phyloP scores from a whole-genome alignment of 2,888 invertebrate genomes.

The Mayetiola destructor region DNA sequence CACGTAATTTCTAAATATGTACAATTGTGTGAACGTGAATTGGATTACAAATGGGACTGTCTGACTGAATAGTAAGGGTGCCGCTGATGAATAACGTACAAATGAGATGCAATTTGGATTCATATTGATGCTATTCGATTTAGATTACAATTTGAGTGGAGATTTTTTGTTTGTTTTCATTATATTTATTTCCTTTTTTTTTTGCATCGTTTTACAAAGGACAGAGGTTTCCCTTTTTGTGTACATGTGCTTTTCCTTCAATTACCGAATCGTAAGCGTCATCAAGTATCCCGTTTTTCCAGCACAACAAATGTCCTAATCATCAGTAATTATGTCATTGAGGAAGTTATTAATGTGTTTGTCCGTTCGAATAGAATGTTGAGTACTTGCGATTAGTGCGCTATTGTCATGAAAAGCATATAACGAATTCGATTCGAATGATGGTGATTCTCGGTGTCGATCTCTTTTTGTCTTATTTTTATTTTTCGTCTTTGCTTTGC shows the following conservation, averaged over 20 bases:
- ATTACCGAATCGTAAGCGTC: neutral
- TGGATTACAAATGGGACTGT: neutral
- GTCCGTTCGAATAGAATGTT: constrained; percentile 6
- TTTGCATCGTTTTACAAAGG: neutral
- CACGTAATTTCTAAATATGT: too few species aligned
- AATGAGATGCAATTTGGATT: constrained; percentile 12
- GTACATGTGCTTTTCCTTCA: neutral
- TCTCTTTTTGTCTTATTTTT: too few species aligned
- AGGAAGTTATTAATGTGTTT: constrained; percentile 8
- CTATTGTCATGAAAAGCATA: neutral
- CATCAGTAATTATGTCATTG: constrained; percentile 7
- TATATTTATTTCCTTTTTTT: neutral
- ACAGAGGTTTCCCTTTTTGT: neutral
- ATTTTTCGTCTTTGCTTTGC: too few species aligned
- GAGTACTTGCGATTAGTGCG: constrained; percentile 8
- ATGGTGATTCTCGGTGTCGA: neutral
- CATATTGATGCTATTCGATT: neutral
- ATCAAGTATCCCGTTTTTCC: neutral
- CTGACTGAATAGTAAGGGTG: neutral
- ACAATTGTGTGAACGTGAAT: too few species aligned
- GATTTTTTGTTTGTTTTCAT: neutral
- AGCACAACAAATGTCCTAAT: neutral
- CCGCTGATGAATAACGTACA: constrained; percentile 7
- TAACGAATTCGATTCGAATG: neutral
- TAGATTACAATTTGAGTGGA: too few species aligned